phyloP scores from a whole-genome alignment of 2,888 invertebrate genomes.

The Tipula confusa region DNA sequence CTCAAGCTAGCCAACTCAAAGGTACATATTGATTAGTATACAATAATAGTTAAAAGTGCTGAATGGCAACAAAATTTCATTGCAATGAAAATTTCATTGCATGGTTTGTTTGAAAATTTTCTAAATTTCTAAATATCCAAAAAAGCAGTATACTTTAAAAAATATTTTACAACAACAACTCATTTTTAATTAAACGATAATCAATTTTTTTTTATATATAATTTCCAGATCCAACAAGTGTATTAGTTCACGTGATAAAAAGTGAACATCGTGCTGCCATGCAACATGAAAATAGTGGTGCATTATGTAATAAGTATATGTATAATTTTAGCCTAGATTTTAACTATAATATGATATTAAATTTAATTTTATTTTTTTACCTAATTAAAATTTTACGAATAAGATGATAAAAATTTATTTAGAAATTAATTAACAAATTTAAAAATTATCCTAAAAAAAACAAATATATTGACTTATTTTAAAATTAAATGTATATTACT shows the following conservation, averaged over 20 bases:
- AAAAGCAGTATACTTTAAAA: too few relatives aligned
- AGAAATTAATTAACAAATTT: not conserved
- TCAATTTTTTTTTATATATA: slow-evolving; percentile 37
- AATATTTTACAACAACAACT: too few relatives aligned
- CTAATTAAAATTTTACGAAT: slow-evolving; percentile 27
- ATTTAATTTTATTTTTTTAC: not conserved
- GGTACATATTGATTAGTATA: too few relatives aligned
- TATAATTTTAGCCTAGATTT: not conserved
- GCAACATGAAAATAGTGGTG: slow-evolving; percentile 49
- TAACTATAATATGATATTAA: slow-evolving; percentile 14
- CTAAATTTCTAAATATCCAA: too few relatives aligned
- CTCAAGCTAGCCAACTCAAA: too few relatives aligned
- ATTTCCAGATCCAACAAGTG: slow-evolving; percentile 69
- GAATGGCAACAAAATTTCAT: too few relatives aligned
- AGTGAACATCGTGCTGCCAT: slow-evolving; percentile 65
- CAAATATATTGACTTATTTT: not conserved
- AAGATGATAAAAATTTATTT: slow-evolving; percentile 27
- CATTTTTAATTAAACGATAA: too few relatives aligned
- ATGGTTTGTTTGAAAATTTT: too few relatives aligned
- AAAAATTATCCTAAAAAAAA: not conserved
- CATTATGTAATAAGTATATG: slow-evolving; percentile 3
- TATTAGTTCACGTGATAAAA: slow-evolving; percentile 78
- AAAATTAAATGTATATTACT: not conserved
- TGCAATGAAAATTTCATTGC: too few relatives aligned
- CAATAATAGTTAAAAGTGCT: too few relatives aligned